Evolutionary conservation across 2,888 invertebrate genomes (phyloP).

Genomic region (Corythucha ciliata): DNA sequence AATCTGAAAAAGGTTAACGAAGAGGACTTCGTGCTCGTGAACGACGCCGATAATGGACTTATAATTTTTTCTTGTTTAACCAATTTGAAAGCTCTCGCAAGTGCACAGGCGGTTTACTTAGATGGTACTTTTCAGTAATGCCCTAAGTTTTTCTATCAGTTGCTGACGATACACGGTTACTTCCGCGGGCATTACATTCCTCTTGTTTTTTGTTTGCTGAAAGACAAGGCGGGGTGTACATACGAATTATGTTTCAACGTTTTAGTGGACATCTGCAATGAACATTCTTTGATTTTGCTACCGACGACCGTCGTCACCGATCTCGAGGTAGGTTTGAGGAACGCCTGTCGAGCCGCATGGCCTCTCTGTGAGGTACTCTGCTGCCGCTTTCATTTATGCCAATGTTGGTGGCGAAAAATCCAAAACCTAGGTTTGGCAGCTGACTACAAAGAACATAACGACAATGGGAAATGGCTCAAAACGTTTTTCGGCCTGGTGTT

Average conservation of each 20-base stretch:
- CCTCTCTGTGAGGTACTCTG: constrained; percentile 17
- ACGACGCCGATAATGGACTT: constrained; percentile 16
- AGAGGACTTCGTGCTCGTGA: constrained; percentile 7
- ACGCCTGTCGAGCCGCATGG: constrained; percentile 17
- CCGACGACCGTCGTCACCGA: constrained; percentile 11
- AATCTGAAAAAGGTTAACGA: neutral
- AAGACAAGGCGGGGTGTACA: constrained; percentile 14
- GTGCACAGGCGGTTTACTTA: no score
- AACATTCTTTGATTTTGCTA: constrained; percentile 17
- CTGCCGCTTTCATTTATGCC: constrained; percentile 22
- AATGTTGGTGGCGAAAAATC: constrained; percentile 24
- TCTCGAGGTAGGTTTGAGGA: constrained; percentile 16
- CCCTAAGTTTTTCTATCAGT: constrained; percentile 24
- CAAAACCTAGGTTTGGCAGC: constrained; percentile 16
- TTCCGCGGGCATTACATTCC: no score
- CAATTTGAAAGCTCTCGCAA: constrained; percentile 13
- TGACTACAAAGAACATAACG: constrained; percentile 22
- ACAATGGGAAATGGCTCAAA: constrained; percentile 17
- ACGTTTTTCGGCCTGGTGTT: constrained; percentile 4
- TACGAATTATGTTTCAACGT: constrained; percentile 18
- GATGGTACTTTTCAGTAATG: constrained; percentile 26
- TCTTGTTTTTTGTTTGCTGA: constrained; percentile 26
- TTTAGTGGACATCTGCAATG: constrained; percentile 16
- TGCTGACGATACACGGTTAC: constrained; percentile 26
- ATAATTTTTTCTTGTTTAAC: constrained; percentile 20